These are phyloP conservation scores for Phyllostomus hastatus DNA, from an alignment of 2,113 vertebrate species.

Conservation along the genomic window DNA sequence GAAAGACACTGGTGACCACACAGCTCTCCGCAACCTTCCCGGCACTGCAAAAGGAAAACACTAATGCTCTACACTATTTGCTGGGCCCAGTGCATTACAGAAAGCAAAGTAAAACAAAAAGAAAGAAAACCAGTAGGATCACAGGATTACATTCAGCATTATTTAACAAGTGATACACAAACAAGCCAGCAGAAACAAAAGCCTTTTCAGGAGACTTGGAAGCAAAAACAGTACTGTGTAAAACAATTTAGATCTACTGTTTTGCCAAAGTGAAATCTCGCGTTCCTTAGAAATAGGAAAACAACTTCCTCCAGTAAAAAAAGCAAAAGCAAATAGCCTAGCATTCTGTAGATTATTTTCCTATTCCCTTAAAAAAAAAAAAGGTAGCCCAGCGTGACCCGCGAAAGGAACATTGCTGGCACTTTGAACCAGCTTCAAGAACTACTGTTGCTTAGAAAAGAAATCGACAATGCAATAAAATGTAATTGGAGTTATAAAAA, in stretches of 20 bases:
- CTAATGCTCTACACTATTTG: neutral
- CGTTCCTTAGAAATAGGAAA: conserved; percentile 23
- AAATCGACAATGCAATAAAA: neutral
- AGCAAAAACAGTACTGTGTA: conserved; percentile 38
- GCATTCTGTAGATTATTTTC: neutral
- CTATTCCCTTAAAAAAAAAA: conserved; percentile 1
- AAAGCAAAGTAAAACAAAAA: neutral
- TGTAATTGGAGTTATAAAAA: neutral
- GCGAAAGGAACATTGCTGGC: neutral
- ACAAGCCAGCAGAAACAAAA: conserved; percentile 48
- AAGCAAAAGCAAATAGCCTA: neutral
- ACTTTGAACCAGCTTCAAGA: neutral
- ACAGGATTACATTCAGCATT: conserved; percentile 34
- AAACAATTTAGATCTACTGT: conserved; percentile 9
- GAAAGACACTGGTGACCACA: neutral
- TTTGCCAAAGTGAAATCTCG: conserved; percentile 37
- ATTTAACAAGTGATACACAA: conserved; percentile 48
- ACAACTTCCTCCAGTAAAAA: neutral
- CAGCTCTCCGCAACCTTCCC: neutral
- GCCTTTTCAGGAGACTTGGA: conserved; percentile 46
- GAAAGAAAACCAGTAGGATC: neutral
- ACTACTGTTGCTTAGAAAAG: neutral
- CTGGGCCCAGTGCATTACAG: neutral
- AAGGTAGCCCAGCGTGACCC: neutral
- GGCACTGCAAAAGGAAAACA: neutral